Conservation (phyloP, 2,113 vertebrate species). For the Peucedramus taeniatus region DNA sequence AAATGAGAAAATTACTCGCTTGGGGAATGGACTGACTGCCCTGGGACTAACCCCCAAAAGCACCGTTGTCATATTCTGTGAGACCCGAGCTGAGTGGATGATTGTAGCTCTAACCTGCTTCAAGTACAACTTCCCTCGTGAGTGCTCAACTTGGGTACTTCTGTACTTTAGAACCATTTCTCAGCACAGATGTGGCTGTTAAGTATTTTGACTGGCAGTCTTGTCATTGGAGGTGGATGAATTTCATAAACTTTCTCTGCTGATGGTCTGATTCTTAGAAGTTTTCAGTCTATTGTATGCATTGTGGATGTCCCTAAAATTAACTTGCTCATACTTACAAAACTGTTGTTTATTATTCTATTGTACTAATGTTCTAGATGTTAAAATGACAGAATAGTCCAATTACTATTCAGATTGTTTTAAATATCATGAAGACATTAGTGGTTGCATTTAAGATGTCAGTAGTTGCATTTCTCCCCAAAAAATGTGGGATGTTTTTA, state of each 20-base stretch:
- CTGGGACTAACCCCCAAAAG: slow-evolving; percentile 83
- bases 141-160: slow-evolving; percentile 43
- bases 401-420: not conserved
- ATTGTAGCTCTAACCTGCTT: slow-evolving; percentile 92
- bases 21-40: slow-evolving; percentile 86
- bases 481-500: not conserved
- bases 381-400: not conserved
- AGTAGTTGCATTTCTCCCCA: not conserved
- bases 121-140: slow-evolving; percentile 91
- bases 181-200: not conserved
- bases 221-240: not conserved
- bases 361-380: not conserved
- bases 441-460: not conserved
- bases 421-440: not conserved
- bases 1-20: slow-evolving; percentile 67
- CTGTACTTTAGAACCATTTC: not conserved
- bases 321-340: not conserved
- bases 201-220: not conserved
- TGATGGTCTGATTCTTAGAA: not conserved
- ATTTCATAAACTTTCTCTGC: not conserved
- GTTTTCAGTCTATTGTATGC: not conserved
- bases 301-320: not conserved
- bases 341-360: not conserved
- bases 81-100: slow-evolving; percentile 97
- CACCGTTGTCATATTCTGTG: slow-evolving; percentile 93